Base-by-base conservation (phyloP, 2,888 invertebrate species). In the Noctuana brunneofusca region DNA sequence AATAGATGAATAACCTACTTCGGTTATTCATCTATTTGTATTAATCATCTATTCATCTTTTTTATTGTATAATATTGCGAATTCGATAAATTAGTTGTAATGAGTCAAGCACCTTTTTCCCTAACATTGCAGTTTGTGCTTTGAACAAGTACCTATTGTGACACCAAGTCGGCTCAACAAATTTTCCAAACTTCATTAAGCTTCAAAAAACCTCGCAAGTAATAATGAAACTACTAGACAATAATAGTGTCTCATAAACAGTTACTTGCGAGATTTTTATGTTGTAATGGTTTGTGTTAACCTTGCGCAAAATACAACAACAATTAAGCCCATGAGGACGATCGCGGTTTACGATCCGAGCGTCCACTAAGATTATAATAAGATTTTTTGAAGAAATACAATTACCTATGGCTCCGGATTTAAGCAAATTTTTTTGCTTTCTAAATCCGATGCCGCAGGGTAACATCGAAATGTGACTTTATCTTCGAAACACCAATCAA, bases 401-500 rank as follows among this genome's bases (percentile, higher is more conserved):
- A 46, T 30, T 48, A 54, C 54, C 41, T 41, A 41, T 9, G 54
- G 53, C 41, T 56, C 35, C 52, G 55, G 46, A 30, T 18, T 14
- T 20, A 14, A 12, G 5, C 43, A 32, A 12, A n/a, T 35, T 3
- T 16, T 41, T 8, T 41, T 9, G 16, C 8, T 41, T 41, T 16
- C 35, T 49, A 49, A 22, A 27, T 35, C 54, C 60, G 41, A 53
- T 8, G 54, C 22, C 48, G 35, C 35, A 35, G 43, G 43, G 41
- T n/a, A 80, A 85, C 83, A 84, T 77, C 78, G 43, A 49, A 73
- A 81, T 74, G 76, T 75, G 72, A 80, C n/a, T n/a, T n/a, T 73
- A 79, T 72, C 70, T 71, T 81, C 73, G 71, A 82, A 84, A 86
- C 84, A 86, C 79, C 80, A 80, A 87, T 80, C 76, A 82, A 80